Conservation (phyloP, 2,113 vertebrate genomes). For the Protomyctophum bolini region DNA sequence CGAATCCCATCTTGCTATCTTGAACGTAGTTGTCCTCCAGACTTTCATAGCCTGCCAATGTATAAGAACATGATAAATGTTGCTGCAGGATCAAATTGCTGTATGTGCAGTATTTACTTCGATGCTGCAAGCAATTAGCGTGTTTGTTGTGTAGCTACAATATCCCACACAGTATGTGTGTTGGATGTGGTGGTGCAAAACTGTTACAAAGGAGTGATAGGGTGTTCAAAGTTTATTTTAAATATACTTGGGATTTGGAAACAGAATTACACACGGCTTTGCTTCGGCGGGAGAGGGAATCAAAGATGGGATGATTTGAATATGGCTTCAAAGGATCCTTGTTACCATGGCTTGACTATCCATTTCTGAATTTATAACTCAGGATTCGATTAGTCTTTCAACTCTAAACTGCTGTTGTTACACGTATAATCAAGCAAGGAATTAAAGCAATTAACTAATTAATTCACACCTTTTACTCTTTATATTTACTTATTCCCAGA, state of each 20-base stretch:
- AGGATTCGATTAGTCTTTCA: conserved; percentile 51
- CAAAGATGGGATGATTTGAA: conserved; percentile 46
- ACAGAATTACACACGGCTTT: conserved; percentile 35
- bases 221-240: conserved; percentile 62
- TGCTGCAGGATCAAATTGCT: conserved; percentile 8
- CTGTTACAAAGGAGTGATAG: conserved; percentile 74
- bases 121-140: conserved; percentile 59
- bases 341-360: conserved; percentile 54
- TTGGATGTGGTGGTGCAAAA: conserved; percentile 48
- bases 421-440: conserved; percentile 37
- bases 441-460: conserved; percentile 22
- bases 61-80: conserved; percentile 31
- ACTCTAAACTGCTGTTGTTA: conserved; percentile 22
- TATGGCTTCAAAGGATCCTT: conserved; percentile 53
- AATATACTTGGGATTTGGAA: conserved; percentile 34
- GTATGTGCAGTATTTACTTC: conserved; percentile 14
- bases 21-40: conserved; percentile 98
- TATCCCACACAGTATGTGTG: conserved; percentile 9
- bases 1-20: conserved; percentile 99
- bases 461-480: conserved; percentile 2
- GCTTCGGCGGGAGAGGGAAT: conserved; percentile 45
- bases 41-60: conserved; percentile 88
- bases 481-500: conserved; percentile 1
- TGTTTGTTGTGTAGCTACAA: conserved; percentile 2
- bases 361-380: conserved; percentile 49